Percentiles rank a stretch among this genome's conserved stretches.
phyloP scores from a whole-genome alignment of 2,113 vertebrate genomes.

The Xenopus tropicalis region DNA sequence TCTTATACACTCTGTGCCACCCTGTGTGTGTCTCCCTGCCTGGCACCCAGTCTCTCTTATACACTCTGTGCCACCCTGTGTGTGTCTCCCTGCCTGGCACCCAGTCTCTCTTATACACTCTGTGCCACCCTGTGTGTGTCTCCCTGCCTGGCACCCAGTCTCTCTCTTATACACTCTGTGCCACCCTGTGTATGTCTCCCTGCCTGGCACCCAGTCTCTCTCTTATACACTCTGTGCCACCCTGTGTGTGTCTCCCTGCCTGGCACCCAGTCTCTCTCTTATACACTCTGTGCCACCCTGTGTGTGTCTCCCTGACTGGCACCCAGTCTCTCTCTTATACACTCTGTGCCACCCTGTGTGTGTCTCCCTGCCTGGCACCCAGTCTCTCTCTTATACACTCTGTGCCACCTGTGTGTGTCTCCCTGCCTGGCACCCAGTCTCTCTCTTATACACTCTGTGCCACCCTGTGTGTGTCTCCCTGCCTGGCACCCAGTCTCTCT shows the following conservation, averaged over 20 bases:
- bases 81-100: not conserved
- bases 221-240: no score
- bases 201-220: not conserved
- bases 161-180: no score
- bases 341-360: not conserved
- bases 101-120: no score
- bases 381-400: not conserved
- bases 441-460: no score
- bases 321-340: no score
- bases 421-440: not conserved
- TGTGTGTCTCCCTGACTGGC: not conserved
- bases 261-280: not conserved
- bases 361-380: not conserved
- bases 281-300: no score
- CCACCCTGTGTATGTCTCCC: not conserved
- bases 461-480: no score
- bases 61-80: no score
- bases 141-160: not conserved
- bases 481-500: not conserved
- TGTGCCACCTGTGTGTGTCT: not conserved
- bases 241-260: no score
- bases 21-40: no score
- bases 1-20: no score
- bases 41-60: not conserved
- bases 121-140: not conserved